Evolutionary conservation across 92 coral and sea anemone genomes (phyloP), one percentile per base, ranked within the genome.

Genomic region (Parazoanthus swiftii): DNA sequence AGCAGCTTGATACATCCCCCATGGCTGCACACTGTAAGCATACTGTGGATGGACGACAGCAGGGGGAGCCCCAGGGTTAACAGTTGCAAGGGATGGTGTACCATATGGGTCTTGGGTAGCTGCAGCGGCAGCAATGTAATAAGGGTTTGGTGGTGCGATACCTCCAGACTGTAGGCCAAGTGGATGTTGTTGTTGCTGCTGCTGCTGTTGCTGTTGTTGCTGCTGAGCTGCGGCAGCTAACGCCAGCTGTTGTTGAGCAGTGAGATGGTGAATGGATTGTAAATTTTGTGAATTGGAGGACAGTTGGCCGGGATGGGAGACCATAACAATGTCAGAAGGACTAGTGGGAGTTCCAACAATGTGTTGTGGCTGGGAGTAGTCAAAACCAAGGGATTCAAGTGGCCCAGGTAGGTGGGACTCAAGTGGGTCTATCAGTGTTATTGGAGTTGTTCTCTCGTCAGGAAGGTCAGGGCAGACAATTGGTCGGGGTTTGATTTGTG

Each of bases 91-190:
- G 25, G 98, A 92, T 1, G 96, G 96, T 51, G 92, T 93, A 5
- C 98, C 97, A 76, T 94, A 97, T 10, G 98, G 96, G 76, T 97
- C 99, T 89, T 95, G 99, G 2, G 97, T 91, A 37, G 98, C 91
- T 26, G 96, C 92, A 0, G 98, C 98, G 0, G 98, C 98, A 0
- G 98, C 86, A 25, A 97, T 93, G 79, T 90, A 97, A 51, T 94
- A 97, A 0, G 98, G 97, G 79, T 91, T 97, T 90, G 94, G 95
- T 77, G 94, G 96, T 39, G 95, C 91, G 75, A 92, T 79, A 21
- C 85, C 81, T 29, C 88, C 85, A 3, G 91, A 89, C 71, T 91
- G 93, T 35, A 95, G 81, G 16, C 96, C 94, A 58, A 95, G 93
- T 88, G 94, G 95, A 58, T 94, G 84, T 35, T 95, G 94, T 14